Evolutionary conservation across 2,797 vertebrate genomes (phyloP).

Genomic region (Xenopus petersii): DNA sequence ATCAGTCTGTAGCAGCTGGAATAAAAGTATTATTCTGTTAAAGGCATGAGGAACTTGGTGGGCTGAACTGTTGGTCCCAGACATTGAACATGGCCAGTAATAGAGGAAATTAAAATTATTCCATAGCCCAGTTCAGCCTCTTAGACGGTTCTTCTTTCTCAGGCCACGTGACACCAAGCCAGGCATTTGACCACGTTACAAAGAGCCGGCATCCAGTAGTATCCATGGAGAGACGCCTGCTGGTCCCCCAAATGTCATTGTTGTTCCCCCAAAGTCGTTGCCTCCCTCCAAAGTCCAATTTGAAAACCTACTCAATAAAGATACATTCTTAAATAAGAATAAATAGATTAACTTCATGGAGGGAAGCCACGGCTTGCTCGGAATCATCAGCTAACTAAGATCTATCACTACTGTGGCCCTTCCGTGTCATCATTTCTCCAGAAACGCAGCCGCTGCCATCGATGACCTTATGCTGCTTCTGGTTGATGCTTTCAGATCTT

Average conservation of each 20-base stretch:
- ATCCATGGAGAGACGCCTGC: background rate
- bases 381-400: constrained; percentile 26
- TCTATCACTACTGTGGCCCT: constrained; percentile 2
- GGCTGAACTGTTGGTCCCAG: constrained; percentile 15
- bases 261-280: constrained; percentile 52
- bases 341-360: constrained; percentile 59
- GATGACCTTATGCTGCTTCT: constrained; percentile 83
- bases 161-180: background rate
- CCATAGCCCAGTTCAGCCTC: background rate
- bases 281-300: constrained; percentile 58
- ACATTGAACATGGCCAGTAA: background rate
- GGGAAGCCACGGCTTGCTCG: constrained; percentile 52
- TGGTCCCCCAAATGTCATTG: constrained; percentile 14
- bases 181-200: background rate
- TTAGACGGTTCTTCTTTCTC: background rate
- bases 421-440: constrained; percentile 75
- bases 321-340: constrained; percentile 61
- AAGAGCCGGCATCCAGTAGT: background rate
- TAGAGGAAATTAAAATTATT: background rate
- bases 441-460: constrained; percentile 83
- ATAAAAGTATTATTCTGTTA: too few relatives aligned
- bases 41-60: background rate
- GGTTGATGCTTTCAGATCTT: constrained; percentile 86
- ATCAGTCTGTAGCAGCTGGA: too few relatives aligned
- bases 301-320: constrained; percentile 69